phyloP scores from a whole-genome alignment of 2,888 invertebrate species.

The Aproaerema taeniolella region DNA sequence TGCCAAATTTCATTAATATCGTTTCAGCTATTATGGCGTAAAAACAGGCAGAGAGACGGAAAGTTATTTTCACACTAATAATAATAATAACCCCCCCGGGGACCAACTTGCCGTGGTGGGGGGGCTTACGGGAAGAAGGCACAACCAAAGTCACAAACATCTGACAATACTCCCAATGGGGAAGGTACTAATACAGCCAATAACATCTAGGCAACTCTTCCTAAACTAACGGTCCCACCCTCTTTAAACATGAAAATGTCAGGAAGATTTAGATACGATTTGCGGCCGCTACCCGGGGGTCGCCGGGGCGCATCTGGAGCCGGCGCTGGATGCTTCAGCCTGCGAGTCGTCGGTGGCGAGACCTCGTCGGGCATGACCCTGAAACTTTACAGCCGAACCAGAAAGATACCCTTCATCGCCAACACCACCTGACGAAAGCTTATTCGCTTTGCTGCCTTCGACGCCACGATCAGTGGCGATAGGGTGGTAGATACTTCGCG shows the following conservation, averaged over 20 bases:
- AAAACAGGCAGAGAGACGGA: too few relatives aligned
- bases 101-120: slow-evolving; percentile 2
- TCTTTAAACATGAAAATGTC: neutral
- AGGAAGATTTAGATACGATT: slow-evolving; percentile 9
- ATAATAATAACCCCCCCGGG: too few relatives aligned
- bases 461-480: neutral
- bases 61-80: too few relatives aligned
- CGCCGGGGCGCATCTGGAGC: slow-evolving; percentile 19
- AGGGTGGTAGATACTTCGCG: neutral
- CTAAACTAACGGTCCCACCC: slow-evolving; percentile 1
- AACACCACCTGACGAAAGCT: neutral
- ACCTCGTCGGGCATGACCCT: neutral
- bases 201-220: neutral
- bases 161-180: too few relatives aligned
- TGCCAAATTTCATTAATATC: too few relatives aligned
- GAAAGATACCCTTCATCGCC: too few relatives aligned
- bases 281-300: slow-evolving; percentile 17
- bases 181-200: neutral
- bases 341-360: neutral
- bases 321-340: slow-evolving; percentile 2
- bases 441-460: neutral
- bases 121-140: slow-evolving; percentile 1
- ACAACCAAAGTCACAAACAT: neutral
- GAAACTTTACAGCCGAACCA: neutral
- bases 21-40: too few relatives aligned